Conservation (phyloP, 2,888 invertebrate genomes). For the Tinea pellionella region DNA sequence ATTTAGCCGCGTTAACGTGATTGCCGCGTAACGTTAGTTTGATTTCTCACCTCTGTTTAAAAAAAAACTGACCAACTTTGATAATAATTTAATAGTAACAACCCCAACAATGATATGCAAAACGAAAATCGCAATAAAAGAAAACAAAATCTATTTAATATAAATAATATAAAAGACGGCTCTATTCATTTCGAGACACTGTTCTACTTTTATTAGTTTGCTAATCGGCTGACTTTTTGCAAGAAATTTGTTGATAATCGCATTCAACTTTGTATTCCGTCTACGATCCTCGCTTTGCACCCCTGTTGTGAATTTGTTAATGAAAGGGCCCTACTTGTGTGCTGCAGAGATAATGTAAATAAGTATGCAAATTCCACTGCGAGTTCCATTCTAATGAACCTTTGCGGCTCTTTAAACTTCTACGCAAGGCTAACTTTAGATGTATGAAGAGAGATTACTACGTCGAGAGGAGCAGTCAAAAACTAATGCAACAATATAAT, state of each 20-base stretch:
- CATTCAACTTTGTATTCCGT: conserved; percentile 60
- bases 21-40: too few relatives aligned
- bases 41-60: too few relatives aligned
- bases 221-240: conserved; percentile 51
- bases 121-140: too few relatives aligned
- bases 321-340: conserved; percentile 66
- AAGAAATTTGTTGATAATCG: conserved; percentile 54
- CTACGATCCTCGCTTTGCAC: conserved; percentile 34
- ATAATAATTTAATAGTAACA: too few relatives aligned
- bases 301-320: conserved; percentile 63
- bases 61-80: too few relatives aligned
- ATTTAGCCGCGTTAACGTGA: too few relatives aligned
- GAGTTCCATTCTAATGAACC: conserved; percentile 65
- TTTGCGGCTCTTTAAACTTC: conserved; percentile 61
- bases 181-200: neutral
- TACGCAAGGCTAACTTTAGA: conserved; percentile 42
- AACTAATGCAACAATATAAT: neutral
- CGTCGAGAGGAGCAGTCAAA: conserved; percentile 4
- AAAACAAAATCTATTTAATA: too few relatives aligned
- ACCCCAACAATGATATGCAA: too few relatives aligned
- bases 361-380: conserved; percentile 66
- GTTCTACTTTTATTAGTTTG: conserved; percentile 37
- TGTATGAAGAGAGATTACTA: conserved; percentile 22
- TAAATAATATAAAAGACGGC: neutral
- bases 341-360: conserved; percentile 69